These are phyloP conservation scores for Polyommatus iphigenia DNA, from an alignment of 2,888 invertebrate species.

Conservation along the genomic window DNA sequence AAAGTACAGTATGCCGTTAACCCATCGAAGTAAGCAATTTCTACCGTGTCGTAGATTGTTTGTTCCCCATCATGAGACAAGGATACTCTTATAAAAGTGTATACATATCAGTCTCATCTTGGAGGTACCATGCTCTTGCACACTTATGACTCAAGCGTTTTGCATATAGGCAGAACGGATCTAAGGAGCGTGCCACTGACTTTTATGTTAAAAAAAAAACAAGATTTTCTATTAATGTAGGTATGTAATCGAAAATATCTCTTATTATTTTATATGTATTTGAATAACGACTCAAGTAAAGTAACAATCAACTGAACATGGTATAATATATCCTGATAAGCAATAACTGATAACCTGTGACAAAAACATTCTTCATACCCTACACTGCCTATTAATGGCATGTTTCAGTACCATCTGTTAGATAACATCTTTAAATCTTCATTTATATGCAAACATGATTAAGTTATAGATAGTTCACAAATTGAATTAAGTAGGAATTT, in stretches of 20 bases:
- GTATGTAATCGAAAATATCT: not conserved
- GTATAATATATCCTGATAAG: not conserved
- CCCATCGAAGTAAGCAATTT: not conserved
- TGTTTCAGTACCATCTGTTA: not conserved
- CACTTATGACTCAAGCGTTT: slow-evolving; percentile 80
- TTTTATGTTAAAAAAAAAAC: not conserved
- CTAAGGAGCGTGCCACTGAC: slow-evolving; percentile 71
- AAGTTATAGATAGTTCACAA: not conserved
- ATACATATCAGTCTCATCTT: slow-evolving; percentile 63
- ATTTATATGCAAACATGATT: not conserved
- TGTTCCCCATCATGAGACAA: slow-evolving; percentile 74
- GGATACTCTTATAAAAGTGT: slow-evolving; percentile 46
- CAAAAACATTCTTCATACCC: no score
- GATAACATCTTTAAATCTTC: not conserved
- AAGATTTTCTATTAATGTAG: not conserved
- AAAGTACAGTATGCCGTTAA: not conserved
- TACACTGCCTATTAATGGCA: not conserved
- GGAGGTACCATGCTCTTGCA: slow-evolving; percentile 74
- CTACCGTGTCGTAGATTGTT: slow-evolving; percentile 25
- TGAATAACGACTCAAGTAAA: no score
- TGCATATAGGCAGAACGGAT: slow-evolving; percentile 75
- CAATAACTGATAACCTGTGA: not conserved
- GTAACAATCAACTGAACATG: not conserved
- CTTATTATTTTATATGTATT: not conserved
- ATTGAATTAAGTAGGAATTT: slow-evolving; percentile 1